Conservation (phyloP, 1,140 invertebrate species). For the Oryctes rhinoceros region DNA sequence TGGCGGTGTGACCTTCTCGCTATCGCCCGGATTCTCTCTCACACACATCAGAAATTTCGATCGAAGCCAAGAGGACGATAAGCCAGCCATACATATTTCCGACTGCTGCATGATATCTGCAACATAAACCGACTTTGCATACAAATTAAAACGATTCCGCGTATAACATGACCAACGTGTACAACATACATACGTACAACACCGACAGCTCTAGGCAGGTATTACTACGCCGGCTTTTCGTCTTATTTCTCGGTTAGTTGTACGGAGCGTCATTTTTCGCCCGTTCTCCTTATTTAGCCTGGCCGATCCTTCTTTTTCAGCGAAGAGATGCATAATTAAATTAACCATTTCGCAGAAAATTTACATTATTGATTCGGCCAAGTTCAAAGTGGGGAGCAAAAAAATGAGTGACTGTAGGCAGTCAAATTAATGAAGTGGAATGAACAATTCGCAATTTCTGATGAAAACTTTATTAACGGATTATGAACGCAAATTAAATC, state of each 20-base stretch:
- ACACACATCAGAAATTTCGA: constrained; percentile 45
- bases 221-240: not conserved
- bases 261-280: constrained; percentile 6
- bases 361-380: constrained; percentile 33
- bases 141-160: constrained; percentile 21
- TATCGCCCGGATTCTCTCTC: constrained; percentile 38
- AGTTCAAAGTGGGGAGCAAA: constrained; percentile 26
- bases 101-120: constrained; percentile 41
- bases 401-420: constrained; percentile 26
- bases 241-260: not conserved
- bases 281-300: constrained; percentile 7
- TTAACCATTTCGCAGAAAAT: constrained; percentile 31
- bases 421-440: constrained; percentile 32
- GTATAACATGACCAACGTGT: not conserved
- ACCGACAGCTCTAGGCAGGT: not conserved
- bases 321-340: constrained; percentile 30
- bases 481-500: not conserved
- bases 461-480: constrained; percentile 32
- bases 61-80: constrained; percentile 43
- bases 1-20: constrained; percentile 24
- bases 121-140: constrained; percentile 36
- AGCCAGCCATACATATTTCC: constrained; percentile 35
- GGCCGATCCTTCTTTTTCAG: constrained; percentile 22
- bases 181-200: not conserved
- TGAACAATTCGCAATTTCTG: constrained; percentile 27